Conservation (phyloP, 2,113 vertebrate species). For the Cyanoliseus patagonus region DNA sequence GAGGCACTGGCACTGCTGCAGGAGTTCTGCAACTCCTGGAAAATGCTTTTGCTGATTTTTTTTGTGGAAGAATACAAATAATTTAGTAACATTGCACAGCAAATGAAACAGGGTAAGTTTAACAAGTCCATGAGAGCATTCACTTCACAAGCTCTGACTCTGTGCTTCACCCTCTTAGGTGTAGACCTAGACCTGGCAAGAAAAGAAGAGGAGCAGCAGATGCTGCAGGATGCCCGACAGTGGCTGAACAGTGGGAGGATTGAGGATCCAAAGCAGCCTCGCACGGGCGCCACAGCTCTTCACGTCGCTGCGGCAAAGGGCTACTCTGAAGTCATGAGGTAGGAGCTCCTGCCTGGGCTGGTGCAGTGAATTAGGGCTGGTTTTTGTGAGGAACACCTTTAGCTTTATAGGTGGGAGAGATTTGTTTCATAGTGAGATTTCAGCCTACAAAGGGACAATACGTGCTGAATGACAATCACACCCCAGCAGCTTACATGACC, state of each 20-base stretch:
- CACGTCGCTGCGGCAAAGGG: conserved; percentile 95
- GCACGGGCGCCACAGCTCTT: conserved; percentile 89
- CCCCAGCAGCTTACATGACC: background rate
- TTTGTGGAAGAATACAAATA: background rate
- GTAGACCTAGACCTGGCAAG: conserved; percentile 87
- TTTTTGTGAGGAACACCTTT: background rate
- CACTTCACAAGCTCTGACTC: background rate
- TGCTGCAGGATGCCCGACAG: conserved; percentile 86
- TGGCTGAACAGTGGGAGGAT: conserved; percentile 89
- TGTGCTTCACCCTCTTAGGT: conserved; percentile 69
- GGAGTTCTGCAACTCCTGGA: background rate
- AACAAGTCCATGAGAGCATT: background rate
- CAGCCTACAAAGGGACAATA: background rate
- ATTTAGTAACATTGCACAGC: background rate
- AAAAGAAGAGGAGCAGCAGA: conserved; percentile 88
- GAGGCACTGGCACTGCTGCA: background rate
- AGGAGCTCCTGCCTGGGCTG: background rate
- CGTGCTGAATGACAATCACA: background rate
- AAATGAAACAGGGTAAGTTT: background rate
- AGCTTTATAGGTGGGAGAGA: background rate
- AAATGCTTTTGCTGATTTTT: background rate
- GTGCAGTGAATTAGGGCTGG: background rate
- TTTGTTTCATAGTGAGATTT: background rate
- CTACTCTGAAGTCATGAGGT: conserved; percentile 94
- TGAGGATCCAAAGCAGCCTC: conserved; percentile 77